A percentile compares a stretch with the other conserved stretches of the same genome.
Conservation (phyloP, 1,140 invertebrate genomes). For the Eriosoma lanigerum region DNA sequence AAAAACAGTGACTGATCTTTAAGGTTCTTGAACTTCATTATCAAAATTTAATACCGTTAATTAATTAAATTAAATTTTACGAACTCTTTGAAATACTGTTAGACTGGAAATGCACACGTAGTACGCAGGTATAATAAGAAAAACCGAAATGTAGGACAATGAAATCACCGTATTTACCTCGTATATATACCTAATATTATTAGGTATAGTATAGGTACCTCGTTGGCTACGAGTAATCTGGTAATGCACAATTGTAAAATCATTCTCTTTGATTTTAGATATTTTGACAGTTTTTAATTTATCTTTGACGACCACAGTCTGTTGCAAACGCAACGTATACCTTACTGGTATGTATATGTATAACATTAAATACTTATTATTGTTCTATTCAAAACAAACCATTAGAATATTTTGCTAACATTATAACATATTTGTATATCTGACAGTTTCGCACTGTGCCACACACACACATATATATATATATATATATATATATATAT, state of each 20-base stretch:
- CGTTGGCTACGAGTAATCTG: not conserved
- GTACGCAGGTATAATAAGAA: not conserved
- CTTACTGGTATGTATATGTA: no score
- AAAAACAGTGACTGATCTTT: not conserved
- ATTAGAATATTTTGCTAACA: no score
- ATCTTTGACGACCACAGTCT: not conserved
- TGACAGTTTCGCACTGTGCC: no score
- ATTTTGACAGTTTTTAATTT: conserved; percentile 19
- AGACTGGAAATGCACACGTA: not conserved
- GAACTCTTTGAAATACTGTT: conserved; percentile 4
- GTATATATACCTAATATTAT: no score
- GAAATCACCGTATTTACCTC: not conserved
- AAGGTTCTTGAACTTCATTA: conserved; percentile 17
- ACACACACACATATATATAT: no score
- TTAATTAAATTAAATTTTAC: conserved; percentile 2
- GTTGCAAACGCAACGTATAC: no score
- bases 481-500: no score
- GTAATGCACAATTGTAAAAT: not conserved
- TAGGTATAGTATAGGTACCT: no score
- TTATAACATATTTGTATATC: no score
- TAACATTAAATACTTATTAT: no score
- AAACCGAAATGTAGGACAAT: conserved; percentile 4
- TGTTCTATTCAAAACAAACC: no score
- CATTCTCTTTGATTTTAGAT: not conserved
- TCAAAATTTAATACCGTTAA: conserved; percentile 4